A percentile compares a stretch with the other conserved stretches of the same genome.
Conservation (phyloP, 2,113 vertebrate species). For the Erythrocercus mccallii region DNA sequence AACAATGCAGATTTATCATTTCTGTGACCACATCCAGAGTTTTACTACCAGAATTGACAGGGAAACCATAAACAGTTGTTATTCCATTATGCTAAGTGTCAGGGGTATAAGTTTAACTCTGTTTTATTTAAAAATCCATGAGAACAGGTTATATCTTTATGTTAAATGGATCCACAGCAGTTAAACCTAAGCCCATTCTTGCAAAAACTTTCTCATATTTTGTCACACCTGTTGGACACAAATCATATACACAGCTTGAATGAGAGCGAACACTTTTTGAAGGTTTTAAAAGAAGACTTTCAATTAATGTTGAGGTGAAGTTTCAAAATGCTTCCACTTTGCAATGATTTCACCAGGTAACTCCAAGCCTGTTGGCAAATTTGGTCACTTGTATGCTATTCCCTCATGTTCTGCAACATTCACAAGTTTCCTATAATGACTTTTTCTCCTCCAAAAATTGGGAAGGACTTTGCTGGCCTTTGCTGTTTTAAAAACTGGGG, state of each 20-base stretch:
- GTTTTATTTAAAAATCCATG: not conserved
- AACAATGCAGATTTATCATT: not conserved
- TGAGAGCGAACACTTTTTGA: not conserved
- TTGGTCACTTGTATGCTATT: not conserved
- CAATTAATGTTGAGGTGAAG: not conserved
- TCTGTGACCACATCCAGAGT: not conserved
- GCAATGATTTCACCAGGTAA: not conserved
- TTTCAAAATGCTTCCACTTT: not conserved
- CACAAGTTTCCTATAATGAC: not conserved
- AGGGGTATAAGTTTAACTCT: not conserved
- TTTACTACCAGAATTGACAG: not conserved
- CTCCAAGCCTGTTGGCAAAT: not conserved
- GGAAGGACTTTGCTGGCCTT: not conserved
- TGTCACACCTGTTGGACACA: not conserved
- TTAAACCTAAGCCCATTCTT: not conserved
- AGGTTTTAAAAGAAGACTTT: not conserved
- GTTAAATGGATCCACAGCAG: not conserved
- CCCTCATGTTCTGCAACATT: not conserved
- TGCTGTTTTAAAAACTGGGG: not conserved
- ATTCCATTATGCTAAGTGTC: not conserved
- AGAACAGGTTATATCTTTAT: not conserved
- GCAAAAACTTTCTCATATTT: not conserved
- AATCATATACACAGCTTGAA: not conserved
- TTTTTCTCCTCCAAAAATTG: not conserved
- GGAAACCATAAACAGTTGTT: not conserved